Conservation (phyloP, 2,888 invertebrate genomes). For the Chloroclystis v-ata region DNA sequence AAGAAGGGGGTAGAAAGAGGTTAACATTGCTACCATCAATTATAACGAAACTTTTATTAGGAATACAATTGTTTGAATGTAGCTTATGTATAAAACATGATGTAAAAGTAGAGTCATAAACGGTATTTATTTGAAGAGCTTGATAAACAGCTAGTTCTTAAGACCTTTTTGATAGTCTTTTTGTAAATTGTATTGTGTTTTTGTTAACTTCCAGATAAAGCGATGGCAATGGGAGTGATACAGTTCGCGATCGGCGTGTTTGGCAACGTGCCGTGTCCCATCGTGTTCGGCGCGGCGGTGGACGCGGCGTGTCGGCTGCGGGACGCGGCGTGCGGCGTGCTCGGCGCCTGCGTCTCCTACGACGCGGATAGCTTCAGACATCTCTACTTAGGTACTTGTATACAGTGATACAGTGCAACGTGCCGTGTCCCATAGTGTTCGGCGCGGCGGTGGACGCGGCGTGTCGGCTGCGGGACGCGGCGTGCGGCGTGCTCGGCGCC, state of each 20-base stretch:
- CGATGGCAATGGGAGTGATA: constrained; percentile 95
- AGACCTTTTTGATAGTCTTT: no score
- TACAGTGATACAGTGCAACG: constrained; percentile 94
- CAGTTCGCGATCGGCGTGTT: constrained; percentile 95
- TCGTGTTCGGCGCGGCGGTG: constrained; percentile 93
- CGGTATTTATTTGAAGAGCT: no score
- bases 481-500: constrained; percentile 88
- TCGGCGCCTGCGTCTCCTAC: constrained; percentile 93
- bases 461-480: constrained; percentile 90
- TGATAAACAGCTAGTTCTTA: no score
- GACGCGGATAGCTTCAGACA: constrained; percentile 89
- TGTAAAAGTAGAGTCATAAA: no score
- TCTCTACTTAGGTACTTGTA: constrained; percentile 79
- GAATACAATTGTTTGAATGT: no score
- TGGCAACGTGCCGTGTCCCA: constrained; percentile 97
- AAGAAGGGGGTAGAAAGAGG: no score
- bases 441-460: constrained; percentile 95
- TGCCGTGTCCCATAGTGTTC: constrained; percentile 96
- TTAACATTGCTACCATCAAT: no score
- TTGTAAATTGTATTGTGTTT: no score
- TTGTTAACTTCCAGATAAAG: constrained; percentile 81
- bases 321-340: constrained; percentile 87
- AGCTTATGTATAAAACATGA: no score
- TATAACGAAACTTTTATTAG: no score
- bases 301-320: constrained; percentile 94